phyloP scores from a whole-genome alignment of 64 coral and sea anemone genomes.

The Actinia equina region DNA sequence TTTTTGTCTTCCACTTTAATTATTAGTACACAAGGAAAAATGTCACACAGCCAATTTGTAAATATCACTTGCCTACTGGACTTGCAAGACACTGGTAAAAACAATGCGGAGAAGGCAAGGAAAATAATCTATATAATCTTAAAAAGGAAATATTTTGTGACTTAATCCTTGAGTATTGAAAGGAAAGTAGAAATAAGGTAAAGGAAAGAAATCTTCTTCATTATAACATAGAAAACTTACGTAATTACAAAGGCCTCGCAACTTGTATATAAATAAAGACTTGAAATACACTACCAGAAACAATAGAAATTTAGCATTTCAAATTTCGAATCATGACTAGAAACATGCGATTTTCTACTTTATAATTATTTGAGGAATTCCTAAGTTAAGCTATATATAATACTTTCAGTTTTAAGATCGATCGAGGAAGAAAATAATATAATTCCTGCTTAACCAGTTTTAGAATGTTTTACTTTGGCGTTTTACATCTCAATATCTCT shows the following conservation, averaged over 20 bases:
- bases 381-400: background rate
- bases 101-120: background rate
- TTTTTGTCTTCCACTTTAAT: background rate
- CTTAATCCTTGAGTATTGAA: background rate
- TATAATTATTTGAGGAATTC: background rate
- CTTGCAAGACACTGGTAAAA: background rate
- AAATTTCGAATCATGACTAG: background rate
- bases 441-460: background rate
- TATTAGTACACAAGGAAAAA: background rate
- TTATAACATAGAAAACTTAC: background rate
- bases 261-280: background rate
- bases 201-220: background rate
- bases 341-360: background rate
- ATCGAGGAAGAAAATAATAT: background rate
- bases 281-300: background rate
- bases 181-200: background rate
- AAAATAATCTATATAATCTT: background rate
- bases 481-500: background rate
- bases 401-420: background rate
- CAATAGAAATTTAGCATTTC: background rate
- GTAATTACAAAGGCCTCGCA: background rate
- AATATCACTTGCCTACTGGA: background rate
- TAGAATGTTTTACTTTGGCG: background rate
- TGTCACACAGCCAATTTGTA: conserved; percentile 9
- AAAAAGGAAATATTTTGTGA: background rate